A percentile compares a stretch with the other conserved stretches of the same genome.
Conservation (phyloP, 2,888 invertebrate species). For the Ectemnius continuus region DNA sequence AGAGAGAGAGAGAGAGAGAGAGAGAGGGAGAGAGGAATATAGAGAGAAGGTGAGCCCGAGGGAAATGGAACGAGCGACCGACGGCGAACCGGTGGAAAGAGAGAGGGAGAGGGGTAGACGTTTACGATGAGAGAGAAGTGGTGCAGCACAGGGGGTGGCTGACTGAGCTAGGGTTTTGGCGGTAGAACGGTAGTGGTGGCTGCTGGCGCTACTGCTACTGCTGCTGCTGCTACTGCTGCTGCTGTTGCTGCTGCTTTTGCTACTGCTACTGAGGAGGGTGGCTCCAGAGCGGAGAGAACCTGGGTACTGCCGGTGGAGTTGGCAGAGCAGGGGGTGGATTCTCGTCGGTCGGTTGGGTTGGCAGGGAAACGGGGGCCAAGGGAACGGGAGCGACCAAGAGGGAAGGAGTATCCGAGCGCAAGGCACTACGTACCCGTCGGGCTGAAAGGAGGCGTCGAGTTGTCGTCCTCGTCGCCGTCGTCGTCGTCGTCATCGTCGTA, state of each 20-base stretch:
- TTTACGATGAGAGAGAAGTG: conserved; percentile 33
- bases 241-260: conserved; percentile 36
- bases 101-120: conserved; percentile 59
- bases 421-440: conserved; percentile 72
- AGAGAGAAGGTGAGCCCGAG: conserved; percentile 38
- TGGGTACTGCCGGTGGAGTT: conserved; percentile 46
- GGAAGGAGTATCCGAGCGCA: conserved; percentile 72
- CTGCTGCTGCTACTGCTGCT: conserved; percentile 43
- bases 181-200: conserved; percentile 61
- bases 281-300: conserved; percentile 50
- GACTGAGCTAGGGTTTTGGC: conserved; percentile 73
- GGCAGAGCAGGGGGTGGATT: conserved; percentile 49
- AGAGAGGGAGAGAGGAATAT: conserved; percentile 24
- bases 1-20: conserved; percentile 24
- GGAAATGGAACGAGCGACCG: conserved; percentile 2
- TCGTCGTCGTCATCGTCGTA: conserved; percentile 34
- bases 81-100: conserved; percentile 10
- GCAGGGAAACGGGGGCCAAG: conserved; percentile 66
- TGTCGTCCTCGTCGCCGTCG: conserved; percentile 51
- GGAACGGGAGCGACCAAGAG: conserved; percentile 47
- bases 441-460: conserved; percentile 68
- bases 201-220: conserved; percentile 48
- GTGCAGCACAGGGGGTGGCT: conserved; percentile 58
- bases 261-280: conserved; percentile 54
- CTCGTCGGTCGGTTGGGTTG: conserved; percentile 64